Evolutionary conservation across 2,888 invertebrate genomes (phyloP).

Genomic region (Tetheella fluctuosa): DNA sequence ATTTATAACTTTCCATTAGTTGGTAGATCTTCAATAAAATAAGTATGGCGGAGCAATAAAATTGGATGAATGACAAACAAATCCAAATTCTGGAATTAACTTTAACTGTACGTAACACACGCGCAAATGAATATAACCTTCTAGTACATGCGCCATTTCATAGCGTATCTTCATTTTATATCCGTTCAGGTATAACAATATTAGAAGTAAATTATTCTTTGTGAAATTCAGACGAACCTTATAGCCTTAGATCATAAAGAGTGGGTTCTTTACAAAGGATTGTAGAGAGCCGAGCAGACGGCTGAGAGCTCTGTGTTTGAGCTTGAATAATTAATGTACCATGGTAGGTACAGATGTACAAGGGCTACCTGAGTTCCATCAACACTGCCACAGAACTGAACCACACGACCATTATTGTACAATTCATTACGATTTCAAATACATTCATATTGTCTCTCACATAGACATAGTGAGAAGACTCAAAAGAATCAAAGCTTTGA

Average conservation of each 20-base stretch:
- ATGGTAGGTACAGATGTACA: neutral
- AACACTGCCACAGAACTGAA: neutral
- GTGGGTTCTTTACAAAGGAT: constrained; percentile 35
- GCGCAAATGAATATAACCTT: too few relatives aligned
- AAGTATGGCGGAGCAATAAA: too few relatives aligned
- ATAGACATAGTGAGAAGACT: too few relatives aligned
- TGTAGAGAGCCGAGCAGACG: constrained; percentile 27
- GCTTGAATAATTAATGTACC: constrained; percentile 50
- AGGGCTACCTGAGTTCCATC: neutral
- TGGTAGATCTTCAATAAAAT: too few relatives aligned
- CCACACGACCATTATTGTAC: neutral
- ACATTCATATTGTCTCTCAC: too few relatives aligned
- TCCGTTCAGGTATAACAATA: neutral
- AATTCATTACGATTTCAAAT: neutral
- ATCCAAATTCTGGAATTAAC: too few relatives aligned
- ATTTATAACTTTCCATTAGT: too few relatives aligned
- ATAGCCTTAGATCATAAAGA: neutral
- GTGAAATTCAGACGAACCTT: neutral
- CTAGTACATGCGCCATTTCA: too few relatives aligned
- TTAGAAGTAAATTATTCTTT: neutral
- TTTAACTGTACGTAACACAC: too few relatives aligned
- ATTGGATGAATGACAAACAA: too few relatives aligned
- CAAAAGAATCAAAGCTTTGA: too few relatives aligned
- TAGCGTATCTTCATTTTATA: too few relatives aligned
- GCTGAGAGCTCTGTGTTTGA: constrained; percentile 35